Conservation (phyloP, 2,113 vertebrate species). For the Apteryx mantelli region DNA sequence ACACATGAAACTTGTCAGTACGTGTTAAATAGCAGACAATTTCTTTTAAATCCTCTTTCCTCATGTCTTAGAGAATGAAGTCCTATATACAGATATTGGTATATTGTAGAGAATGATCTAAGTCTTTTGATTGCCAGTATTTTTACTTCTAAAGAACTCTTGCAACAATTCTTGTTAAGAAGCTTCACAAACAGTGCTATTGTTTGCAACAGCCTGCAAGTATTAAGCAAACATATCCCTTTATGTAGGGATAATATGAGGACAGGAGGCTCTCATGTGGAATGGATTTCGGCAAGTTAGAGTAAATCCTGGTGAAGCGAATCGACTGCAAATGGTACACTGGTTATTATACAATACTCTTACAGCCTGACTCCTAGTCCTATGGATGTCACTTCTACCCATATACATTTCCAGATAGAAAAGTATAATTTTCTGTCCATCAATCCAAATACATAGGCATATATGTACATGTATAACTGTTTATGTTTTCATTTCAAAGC, state of each 20-base stretch:
- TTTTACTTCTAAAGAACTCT: neutral
- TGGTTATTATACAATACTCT: neutral
- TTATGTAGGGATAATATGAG: neutral
- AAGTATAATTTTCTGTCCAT: neutral
- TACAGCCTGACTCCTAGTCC: neutral
- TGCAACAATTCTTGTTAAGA: neutral
- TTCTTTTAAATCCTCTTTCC: neutral
- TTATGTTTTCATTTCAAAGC: neutral
- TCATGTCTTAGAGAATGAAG: neutral
- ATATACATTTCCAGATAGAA: neutral
- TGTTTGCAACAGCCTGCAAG: neutral
- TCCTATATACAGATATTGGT: neutral
- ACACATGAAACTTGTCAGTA: neutral
- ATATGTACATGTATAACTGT: neutral
- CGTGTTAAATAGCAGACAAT: neutral
- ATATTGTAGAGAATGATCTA: neutral
- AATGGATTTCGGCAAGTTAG: neutral
- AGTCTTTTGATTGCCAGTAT: neutral
- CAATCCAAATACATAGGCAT: neutral
- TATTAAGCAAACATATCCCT: neutral
- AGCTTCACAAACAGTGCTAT: rapidly evolving
- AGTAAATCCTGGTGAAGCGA: neutral
- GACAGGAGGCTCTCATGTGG: neutral
- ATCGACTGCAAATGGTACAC: neutral
- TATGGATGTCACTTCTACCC: neutral